Evolutionary conservation across 2,888 invertebrate species (phyloP).

Genomic region (Drosophila flavopinicola): DNA sequence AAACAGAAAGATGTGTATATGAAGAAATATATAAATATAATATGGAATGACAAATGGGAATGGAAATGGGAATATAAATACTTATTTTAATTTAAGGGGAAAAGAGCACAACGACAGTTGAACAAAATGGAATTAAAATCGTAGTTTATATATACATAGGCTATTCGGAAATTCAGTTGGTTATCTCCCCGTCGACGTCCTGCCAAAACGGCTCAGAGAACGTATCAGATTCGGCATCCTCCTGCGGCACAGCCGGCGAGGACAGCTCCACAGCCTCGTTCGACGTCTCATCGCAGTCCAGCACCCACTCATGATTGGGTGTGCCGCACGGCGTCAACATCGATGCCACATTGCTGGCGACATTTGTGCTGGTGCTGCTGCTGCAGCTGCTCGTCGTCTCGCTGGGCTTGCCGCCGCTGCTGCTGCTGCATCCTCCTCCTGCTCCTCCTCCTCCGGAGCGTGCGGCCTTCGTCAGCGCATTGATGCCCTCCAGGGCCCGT

Average conservation of each 20-base stretch:
- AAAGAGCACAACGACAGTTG: neutral
- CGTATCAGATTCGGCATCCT: conserved; percentile 85
- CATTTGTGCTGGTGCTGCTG: conserved; percentile 43
- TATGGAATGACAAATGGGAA: conserved; percentile 7
- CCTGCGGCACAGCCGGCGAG: conserved; percentile 80
- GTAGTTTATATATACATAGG: neutral
- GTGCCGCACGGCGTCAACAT: conserved; percentile 38
- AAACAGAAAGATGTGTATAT: too few species aligned
- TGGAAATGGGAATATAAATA: too few species aligned
- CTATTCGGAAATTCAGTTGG: conserved; percentile 47
- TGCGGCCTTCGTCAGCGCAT: conserved; percentile 77
- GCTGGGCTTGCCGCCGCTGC: conserved; percentile 8
- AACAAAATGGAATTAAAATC: neutral
- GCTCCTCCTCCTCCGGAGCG: conserved; percentile 34
- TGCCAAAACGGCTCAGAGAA: conserved; percentile 87
- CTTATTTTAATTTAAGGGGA: neutral
- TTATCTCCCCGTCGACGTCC: conserved; percentile 87
- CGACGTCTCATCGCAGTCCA: conserved; percentile 81
- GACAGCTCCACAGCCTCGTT: conserved; percentile 81
- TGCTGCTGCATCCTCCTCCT: too few species aligned
- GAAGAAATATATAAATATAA: neutral
- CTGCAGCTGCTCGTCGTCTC: conserved; percentile 17
- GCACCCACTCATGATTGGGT: conserved; percentile 80
- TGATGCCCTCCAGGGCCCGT: conserved; percentile 81
- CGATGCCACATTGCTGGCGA: conserved; percentile 52